phyloP scores from a whole-genome alignment of 2,888 invertebrate genomes.

The Odontocerum albicorne region DNA sequence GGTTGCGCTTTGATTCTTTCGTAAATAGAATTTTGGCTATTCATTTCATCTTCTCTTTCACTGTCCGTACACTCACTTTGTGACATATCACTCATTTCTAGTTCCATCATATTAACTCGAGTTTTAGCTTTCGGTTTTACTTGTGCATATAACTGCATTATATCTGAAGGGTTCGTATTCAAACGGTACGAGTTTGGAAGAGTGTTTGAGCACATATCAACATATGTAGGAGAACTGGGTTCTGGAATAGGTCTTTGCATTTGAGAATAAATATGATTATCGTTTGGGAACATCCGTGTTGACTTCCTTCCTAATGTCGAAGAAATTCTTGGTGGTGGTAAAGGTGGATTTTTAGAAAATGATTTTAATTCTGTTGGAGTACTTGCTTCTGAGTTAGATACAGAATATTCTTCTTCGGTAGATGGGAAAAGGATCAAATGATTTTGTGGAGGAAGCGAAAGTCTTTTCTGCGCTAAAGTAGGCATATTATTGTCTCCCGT shows the following conservation, averaged over 20 bases:
- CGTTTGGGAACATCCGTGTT: conserved; percentile 28
- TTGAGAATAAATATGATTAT: background rate
- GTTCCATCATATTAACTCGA: conserved; percentile 31
- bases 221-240: conserved; percentile 26
- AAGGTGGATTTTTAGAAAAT: conserved; percentile 58
- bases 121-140: conserved; percentile 25
- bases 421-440: conserved; percentile 42
- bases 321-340: conserved; percentile 75
- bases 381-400: conserved; percentile 40
- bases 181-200: conserved; percentile 22
- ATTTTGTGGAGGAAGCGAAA: conserved; percentile 63
- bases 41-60: conserved; percentile 26
- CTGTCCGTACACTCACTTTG: conserved; percentile 30
- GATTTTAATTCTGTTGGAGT: conserved; percentile 36
- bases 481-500: conserved; percentile 39
- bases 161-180: conserved; percentile 13
- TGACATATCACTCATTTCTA: conserved; percentile 31
- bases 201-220: conserved; percentile 30
- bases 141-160: conserved; percentile 25
- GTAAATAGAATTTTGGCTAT: conserved; percentile 18
- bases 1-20: conserved; percentile 47
- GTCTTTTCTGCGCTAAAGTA: conserved; percentile 53
- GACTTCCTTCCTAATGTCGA: conserved; percentile 64
- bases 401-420: conserved; percentile 40
- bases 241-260: background rate